Base-by-base conservation (phyloP, 2,113 vertebrate species). In the Pardalotus punctatus region DNA sequence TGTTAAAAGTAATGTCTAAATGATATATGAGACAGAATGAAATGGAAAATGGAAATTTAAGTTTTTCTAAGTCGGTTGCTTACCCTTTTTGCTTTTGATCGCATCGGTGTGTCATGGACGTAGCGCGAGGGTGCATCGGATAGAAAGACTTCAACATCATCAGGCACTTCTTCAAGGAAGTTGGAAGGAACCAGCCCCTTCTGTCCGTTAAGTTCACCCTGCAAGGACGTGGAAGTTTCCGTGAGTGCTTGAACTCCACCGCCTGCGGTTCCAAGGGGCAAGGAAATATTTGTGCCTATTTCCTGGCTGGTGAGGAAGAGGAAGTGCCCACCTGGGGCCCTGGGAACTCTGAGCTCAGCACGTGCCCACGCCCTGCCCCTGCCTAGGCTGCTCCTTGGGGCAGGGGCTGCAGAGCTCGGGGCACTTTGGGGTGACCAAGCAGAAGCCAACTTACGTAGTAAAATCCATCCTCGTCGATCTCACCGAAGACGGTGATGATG, bases 131-230 rank as follows among this genome's bases (percentile, higher is more conserved):
- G 99, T 28, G 97, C 98, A 12, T 99, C 99, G 1, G 99, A 99
- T 12, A 99, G 98, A 96, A 98, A 99, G 91, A 99, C 99, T 95
- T 99, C 99, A 48, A 99, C 99, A 56, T 99, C 99, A 6, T 99
- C 99, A 99, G 99, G 99, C 99, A 99, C 99, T 99, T 99, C 99
- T 99, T 99, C 99, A 56, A 99, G 99, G 97, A 99, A 99, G 98
- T 99, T 99, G 90, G 99, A 99, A 97, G 99, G 99, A 97, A 99
- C 98, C 31, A 99, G 98, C 97, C 99, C 99, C 95, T 99, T 99
- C 80, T 99, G 99, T 96, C 99, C 99, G 1, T 99, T 99, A n/a
- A 99, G 98, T 82, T 99, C 99, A 33, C 99, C 99, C 99, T 99
- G 94, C 1, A 45, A 24, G 31, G 13, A 3, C 5, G 28, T 10